A percentile compares a stretch with the other conserved stretches of the same genome.
Conservation (phyloP, 2,113 vertebrate species). For the Corynorhinus townsendii region DNA sequence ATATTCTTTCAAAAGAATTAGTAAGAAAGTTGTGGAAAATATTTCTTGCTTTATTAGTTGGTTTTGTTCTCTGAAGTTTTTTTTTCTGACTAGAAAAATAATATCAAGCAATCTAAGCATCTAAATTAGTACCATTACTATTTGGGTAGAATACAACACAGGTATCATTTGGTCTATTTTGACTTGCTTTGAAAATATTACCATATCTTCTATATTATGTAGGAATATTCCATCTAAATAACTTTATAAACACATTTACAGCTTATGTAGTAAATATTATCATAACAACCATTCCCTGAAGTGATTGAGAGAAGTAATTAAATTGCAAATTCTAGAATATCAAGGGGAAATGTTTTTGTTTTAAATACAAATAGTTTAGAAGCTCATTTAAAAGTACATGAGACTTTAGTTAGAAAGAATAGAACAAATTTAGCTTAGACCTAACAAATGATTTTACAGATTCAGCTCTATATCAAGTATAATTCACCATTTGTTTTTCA, state of each 20-base stretch:
- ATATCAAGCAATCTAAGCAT: not conserved
- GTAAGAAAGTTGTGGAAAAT: slow-evolving; percentile 37
- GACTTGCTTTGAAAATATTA: not conserved
- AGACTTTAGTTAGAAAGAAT: not conserved
- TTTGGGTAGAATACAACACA: not conserved
- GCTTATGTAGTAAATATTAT: not conserved
- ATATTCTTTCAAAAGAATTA: slow-evolving; percentile 45
- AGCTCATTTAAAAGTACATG: not conserved
- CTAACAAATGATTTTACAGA: not conserved
- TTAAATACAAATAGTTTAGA: not conserved
- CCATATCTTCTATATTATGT: not conserved
- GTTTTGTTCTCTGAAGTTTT: not conserved
- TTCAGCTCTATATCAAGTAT: not conserved
- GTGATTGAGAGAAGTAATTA: not conserved
- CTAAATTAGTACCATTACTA: not conserved
- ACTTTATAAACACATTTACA: not conserved
- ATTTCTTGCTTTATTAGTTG: slow-evolving; percentile 1
- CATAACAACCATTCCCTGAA: not conserved
- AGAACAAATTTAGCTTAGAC: not conserved
- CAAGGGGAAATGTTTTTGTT: not conserved
- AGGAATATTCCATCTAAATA: not conserved
- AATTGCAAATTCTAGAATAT: not conserved
- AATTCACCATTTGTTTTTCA: slow-evolving; percentile 20
- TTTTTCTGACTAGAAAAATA: not conserved
- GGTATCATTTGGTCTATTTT: not conserved